phyloP scores from a whole-genome alignment of 2,888 invertebrate genomes.

The Lasioglossum marginatum region DNA sequence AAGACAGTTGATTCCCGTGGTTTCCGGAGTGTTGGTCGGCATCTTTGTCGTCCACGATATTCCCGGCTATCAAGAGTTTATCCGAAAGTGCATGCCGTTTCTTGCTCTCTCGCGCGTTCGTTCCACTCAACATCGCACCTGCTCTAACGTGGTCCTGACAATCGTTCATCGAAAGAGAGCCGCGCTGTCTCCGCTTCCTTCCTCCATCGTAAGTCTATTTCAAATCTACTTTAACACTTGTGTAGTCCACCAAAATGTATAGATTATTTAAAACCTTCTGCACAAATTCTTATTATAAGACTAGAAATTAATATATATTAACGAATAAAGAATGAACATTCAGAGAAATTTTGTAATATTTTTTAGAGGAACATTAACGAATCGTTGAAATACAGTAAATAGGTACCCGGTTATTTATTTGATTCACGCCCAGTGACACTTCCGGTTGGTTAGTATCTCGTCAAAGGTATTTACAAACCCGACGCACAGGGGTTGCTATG shows the following conservation, averaged over 20 bases:
- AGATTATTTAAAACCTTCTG: too few relatives aligned
- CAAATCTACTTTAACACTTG: background rate
- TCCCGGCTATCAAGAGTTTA: constrained; percentile 14
- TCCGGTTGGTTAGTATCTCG: background rate
- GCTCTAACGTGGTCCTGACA: constrained; percentile 21
- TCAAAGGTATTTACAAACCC: background rate
- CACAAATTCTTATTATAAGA: too few relatives aligned
- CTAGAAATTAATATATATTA: too few relatives aligned
- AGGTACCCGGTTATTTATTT: too few relatives aligned
- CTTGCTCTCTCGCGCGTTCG: constrained; percentile 11
- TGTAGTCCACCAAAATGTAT: too few relatives aligned
- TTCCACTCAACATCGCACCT: constrained; percentile 34
- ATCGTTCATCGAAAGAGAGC: constrained; percentile 44
- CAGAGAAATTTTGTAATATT: too few relatives aligned
- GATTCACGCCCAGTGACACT: background rate
- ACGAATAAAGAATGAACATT: too few relatives aligned
- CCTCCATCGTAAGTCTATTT: constrained; percentile 40
- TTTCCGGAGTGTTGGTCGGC: constrained; percentile 14
- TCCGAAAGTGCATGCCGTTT: constrained; percentile 50
- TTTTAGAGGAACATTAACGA: too few relatives aligned
- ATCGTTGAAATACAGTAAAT: too few relatives aligned
- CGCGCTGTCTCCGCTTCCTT: constrained; percentile 29
- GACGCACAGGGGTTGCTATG: background rate
- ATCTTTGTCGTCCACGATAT: constrained; percentile 31
- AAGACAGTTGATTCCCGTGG: constrained; percentile 27